Conservation (phyloP, 2,888 invertebrate species). For the Galerucella pusilla region DNA sequence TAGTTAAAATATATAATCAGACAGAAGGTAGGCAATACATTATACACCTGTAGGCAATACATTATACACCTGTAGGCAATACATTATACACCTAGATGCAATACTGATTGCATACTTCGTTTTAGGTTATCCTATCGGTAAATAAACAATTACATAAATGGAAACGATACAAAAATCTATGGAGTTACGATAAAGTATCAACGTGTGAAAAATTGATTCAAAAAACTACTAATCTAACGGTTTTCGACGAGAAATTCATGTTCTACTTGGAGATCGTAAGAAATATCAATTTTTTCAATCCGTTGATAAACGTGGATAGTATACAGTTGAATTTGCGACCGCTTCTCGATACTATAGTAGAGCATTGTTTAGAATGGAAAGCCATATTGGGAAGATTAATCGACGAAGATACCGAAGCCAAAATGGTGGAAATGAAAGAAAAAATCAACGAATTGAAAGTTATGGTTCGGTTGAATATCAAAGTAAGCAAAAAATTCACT, state of each 20-base stretch:
- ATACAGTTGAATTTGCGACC: slow-evolving; percentile 80
- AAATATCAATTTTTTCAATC: slow-evolving; percentile 65
- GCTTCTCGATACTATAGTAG: slow-evolving; percentile 75
- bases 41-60: no score
- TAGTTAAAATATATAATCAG: no score
- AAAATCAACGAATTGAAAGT: slow-evolving; percentile 72
- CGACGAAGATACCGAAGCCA: slow-evolving; percentile 73
- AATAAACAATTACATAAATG: slow-evolving; percentile 73
- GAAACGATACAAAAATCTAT: slow-evolving; percentile 79
- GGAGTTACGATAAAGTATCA: slow-evolving; percentile 79
- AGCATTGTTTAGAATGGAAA: slow-evolving; percentile 86
- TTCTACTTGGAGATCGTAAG: slow-evolving; percentile 82
- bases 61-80: no score
- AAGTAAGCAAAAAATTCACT: slow-evolving; percentile 48
- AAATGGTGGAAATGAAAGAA: slow-evolving; percentile 76
- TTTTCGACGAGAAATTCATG: slow-evolving; percentile 86
- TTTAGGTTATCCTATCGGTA: slow-evolving; percentile 71
- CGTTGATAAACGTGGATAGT: slow-evolving; percentile 74
- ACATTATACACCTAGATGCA: no score
- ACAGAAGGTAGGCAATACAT: no score
- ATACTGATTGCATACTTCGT: background rate
- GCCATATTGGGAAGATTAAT: slow-evolving; percentile 77
- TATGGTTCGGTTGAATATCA: slow-evolving; percentile 81
- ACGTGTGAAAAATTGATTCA: slow-evolving; percentile 83
- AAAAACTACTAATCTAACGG: slow-evolving; percentile 71